Evolutionary conservation across 2,113 vertebrate genomes (phyloP).

Genomic region (Otolemur garnettii): DNA sequence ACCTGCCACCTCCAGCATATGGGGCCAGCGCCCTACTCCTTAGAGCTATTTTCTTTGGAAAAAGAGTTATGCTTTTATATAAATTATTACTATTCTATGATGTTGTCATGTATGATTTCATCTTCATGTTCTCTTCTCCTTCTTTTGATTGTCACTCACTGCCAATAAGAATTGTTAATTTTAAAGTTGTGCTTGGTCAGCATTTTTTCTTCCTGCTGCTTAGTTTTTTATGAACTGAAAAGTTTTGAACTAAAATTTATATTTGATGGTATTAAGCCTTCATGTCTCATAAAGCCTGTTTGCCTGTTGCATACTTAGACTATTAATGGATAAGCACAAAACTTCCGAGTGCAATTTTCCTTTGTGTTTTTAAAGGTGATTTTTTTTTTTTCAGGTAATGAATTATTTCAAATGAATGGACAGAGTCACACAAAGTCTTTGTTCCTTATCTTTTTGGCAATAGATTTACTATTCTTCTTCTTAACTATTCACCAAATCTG

Average conservation of each 20-base stretch:
- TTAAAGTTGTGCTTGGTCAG: conserved; percentile 40
- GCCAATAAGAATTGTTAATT: conserved; percentile 16
- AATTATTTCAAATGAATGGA: conserved; percentile 18
- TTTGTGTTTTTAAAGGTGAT: conserved; percentile 5
- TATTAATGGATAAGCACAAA: not conserved
- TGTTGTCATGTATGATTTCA: conserved; percentile 4
- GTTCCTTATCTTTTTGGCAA: not conserved
- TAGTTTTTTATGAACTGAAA: conserved; percentile 48
- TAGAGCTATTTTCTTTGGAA: conserved; percentile 1
- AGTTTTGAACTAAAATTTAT: conserved; percentile 56
- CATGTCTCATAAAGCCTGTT: conserved; percentile 48
- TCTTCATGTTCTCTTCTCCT: not conserved
- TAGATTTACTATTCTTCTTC: not conserved
- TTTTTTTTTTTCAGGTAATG: not conserved
- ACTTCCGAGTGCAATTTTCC: not conserved
- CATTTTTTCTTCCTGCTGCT: not conserved
- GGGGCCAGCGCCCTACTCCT: too few relatives aligned
- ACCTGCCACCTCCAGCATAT: too few relatives aligned
- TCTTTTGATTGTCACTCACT: not conserved
- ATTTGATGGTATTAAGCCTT: conserved; percentile 51
- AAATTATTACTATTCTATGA: conserved; percentile 33
- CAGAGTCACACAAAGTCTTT: not conserved
- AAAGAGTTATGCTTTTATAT: not conserved
- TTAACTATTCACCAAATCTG: not conserved
- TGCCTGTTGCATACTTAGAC: not conserved